Conservation (phyloP, 2,113 vertebrate genomes). For the Pollachius pollachius region DNA sequence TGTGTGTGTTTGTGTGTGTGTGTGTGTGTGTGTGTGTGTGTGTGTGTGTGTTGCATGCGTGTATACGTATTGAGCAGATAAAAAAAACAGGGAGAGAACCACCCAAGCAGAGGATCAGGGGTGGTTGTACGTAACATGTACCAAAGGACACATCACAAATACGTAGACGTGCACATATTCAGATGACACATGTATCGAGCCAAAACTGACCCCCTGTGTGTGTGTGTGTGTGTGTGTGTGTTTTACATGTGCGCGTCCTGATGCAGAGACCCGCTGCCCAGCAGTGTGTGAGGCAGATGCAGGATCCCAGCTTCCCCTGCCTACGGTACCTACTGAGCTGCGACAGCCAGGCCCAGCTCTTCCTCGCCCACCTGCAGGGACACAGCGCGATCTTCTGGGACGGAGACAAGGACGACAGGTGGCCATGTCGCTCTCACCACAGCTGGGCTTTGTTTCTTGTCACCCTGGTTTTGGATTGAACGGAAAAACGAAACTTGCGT, state of each 20-base stretch:
- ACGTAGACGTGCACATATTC: too few species aligned
- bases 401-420: constrained; percentile 85
- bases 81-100: too few species aligned
- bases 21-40: constrained; percentile 3
- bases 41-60: constrained; percentile 4
- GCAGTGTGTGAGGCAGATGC: constrained; percentile 87
- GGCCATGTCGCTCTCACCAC: neutral
- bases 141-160: too few species aligned
- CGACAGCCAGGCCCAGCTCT: constrained; percentile 84
- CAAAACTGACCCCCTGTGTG: neutral
- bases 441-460: too few species aligned
- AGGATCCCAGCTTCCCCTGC: constrained; percentile 88
- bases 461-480: too few species aligned
- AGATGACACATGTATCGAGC: neutral
- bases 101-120: too few species aligned
- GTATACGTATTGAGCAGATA: neutral
- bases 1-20: neutral
- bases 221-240: neutral
- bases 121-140: too few species aligned
- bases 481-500: too few species aligned
- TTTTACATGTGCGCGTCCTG: constrained; percentile 12
- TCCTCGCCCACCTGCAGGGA: constrained; percentile 85
- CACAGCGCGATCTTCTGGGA: constrained; percentile 89
- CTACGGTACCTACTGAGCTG: constrained; percentile 85
- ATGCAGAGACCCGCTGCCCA: constrained; percentile 83